Base-by-base conservation (phyloP, 2,113 vertebrate genomes). In the Agelaius tricolor region DNA sequence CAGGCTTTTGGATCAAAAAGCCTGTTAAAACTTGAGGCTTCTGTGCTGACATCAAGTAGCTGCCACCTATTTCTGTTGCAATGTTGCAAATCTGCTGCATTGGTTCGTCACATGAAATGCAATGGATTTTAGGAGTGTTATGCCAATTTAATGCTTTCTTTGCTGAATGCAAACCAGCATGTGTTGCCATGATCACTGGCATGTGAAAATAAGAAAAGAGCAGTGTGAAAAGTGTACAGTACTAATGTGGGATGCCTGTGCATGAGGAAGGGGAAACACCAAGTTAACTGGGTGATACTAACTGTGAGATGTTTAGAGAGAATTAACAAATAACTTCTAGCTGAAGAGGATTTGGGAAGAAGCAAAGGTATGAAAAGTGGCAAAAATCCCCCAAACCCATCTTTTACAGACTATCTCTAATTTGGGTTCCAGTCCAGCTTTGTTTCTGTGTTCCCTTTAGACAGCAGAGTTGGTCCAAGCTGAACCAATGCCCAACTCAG, bases 91-190 rank as follows among this genome's bases (percentile, higher is more conserved):
- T 83, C 65, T 80, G 15, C 75, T 91, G 68, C 78, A 30, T 87
- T 73, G 75, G 39, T 92, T 76, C 95, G 57, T 77, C 52, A 66
- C 47, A 9, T 80, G 47, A 79, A 86, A 69, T 83, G 75, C 94
- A 89, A 3, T 27, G 7, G 3, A 39, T 90, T 91, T 79, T 33
- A 78, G 55, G 72, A 87, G n/a, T 6, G 15, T 86, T 75, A 35
- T 8, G 3, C 84, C 78, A 84, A 28, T 88, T 71, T 71, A 88
- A 77, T 77, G 82, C 79, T 90, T 88, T 44, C n/a, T 77, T 14
- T 80, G 93, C 72, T 84, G 73, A 88, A 76, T 89, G 89, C 66
- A 78, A 88, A 44, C 54, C 51, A 61, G 90, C 95, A 89, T 93
- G 93, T 69, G 46, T 87, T 81, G 68, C 61, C 35, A 46, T 89